Percentiles rank a stretch among this genome's conserved stretches.
Conservation (phyloP, 2,797 vertebrate species). For the Falco peregrinus region DNA sequence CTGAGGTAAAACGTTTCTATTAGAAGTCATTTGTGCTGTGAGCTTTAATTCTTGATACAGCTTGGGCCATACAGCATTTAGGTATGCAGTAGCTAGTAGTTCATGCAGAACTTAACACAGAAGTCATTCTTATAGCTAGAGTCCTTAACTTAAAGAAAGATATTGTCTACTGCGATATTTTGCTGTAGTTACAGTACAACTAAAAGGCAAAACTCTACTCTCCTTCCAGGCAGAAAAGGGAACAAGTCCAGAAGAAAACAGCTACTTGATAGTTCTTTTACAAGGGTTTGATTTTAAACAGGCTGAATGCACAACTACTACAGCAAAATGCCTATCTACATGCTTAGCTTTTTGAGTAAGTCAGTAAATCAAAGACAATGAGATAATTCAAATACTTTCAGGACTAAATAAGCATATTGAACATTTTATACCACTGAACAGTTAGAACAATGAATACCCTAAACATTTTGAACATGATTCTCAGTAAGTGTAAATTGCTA, state of each 20-base stretch:
- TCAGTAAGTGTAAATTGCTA: neutral
- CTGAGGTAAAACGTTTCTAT: neutral
- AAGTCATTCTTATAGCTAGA: neutral
- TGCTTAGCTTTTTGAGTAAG: neutral
- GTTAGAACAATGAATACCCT: neutral
- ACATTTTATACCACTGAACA: neutral
- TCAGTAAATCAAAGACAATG: neutral
- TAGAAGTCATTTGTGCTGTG: neutral
- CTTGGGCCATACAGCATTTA: neutral
- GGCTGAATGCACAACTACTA: neutral
- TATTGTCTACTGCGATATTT: neutral
- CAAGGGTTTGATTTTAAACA: neutral
- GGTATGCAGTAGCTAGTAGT: neutral
- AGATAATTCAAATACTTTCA: neutral
- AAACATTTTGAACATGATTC: neutral
- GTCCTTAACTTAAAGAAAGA: neutral
- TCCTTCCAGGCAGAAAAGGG: neutral
- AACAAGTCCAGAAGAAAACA: neutral
- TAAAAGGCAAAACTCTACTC: neutral
- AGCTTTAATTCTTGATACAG: constrained; percentile 22
- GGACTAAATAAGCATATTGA: neutral
- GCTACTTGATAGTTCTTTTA: neutral
- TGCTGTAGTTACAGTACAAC: neutral
- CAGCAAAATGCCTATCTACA: neutral
- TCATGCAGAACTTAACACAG: neutral